phyloP scores from a whole-genome alignment of 2,888 invertebrate species.

The Nomada fucata region DNA sequence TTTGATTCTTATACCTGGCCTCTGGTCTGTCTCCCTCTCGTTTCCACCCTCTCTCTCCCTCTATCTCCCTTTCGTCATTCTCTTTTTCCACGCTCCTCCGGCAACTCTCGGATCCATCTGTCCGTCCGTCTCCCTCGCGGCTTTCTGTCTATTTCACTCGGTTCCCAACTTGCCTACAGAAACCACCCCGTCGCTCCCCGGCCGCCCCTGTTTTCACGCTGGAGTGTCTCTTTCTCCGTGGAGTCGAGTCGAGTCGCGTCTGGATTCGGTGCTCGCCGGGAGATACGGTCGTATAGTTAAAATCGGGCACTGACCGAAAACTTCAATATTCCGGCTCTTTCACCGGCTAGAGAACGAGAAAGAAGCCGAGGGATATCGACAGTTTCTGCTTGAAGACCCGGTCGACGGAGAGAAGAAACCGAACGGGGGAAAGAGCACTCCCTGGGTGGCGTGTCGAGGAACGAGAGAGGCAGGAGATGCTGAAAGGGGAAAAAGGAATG shows the following conservation, averaged over 20 bases:
- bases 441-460: background rate
- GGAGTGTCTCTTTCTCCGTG: conserved; percentile 43
- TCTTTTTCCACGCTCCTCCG: conserved; percentile 22
- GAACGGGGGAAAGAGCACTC: conserved; percentile 9
- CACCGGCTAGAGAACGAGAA: conserved; percentile 53
- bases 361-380: conserved; percentile 65
- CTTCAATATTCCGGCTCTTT: conserved; percentile 77
- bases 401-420: conserved; percentile 35
- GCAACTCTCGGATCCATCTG: conserved; percentile 36
- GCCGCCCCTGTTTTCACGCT: conserved; percentile 33
- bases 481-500: conserved; percentile 13
- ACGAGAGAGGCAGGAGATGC: background rate
- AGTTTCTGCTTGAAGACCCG: conserved; percentile 52
- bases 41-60: background rate
- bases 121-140: conserved; percentile 36
- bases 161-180: conserved; percentile 23
- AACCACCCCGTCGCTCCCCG: conserved; percentile 7
- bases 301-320: conserved; percentile 79
- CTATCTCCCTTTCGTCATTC: conserved; percentile 2
- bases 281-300: conserved; percentile 73
- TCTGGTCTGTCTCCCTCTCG: conserved; percentile 18
- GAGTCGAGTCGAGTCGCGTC: conserved; percentile 55
- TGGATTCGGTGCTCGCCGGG: conserved; percentile 45
- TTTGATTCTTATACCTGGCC: conserved; percentile 55
- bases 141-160: conserved; percentile 39